A percentile compares a stretch with the other conserved stretches of the same genome.
Evolutionary conservation across 2,888 invertebrate species (phyloP).

Genomic region (Matsumyia berberina): DNA sequence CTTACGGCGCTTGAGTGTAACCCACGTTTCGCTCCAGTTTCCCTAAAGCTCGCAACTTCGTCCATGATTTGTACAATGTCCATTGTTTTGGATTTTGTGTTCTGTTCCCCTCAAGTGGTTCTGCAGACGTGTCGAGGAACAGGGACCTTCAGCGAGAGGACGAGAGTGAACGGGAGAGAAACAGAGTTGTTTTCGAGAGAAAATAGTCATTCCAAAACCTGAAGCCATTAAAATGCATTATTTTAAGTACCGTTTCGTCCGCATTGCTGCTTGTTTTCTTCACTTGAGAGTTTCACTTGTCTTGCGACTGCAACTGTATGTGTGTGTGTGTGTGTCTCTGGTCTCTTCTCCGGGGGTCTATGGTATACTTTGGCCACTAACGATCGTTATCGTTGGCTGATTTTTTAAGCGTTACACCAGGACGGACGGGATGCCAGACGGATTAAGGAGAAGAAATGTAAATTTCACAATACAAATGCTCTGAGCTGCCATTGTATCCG

Average conservation of each 20-base stretch:
- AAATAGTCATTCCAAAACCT: constrained; percentile 73
- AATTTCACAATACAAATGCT: constrained; percentile 44
- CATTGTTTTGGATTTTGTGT: constrained; percentile 74
- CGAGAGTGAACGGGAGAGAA: constrained; percentile 12
- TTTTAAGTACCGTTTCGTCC: constrained; percentile 75
- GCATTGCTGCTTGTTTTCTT: constrained; percentile 72
- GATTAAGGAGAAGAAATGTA: constrained; percentile 72
- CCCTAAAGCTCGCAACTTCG: constrained; percentile 67
- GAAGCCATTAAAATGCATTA: constrained; percentile 75
- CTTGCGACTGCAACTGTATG: constrained; percentile 18
- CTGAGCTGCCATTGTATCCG: constrained; percentile 57
- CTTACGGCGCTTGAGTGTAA: constrained; percentile 72
- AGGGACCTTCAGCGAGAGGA: too few relatives aligned
- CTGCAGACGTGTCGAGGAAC: constrained; percentile 67
- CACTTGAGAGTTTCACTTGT: constrained; percentile 70
- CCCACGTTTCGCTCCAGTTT: constrained; percentile 75
- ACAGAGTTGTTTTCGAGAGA: constrained; percentile 59
- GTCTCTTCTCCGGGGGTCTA: constrained; percentile 7
- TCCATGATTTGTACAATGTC: constrained; percentile 75
- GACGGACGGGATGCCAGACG: constrained; percentile 54
- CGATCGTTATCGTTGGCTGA: constrained; percentile 73
- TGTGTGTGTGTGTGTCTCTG: constrained; percentile 30
- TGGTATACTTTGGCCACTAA: constrained; percentile 38
- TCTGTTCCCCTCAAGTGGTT: constrained; percentile 67
- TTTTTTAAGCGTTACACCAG: constrained; percentile 68